Conservation (phyloP, 2,113 vertebrate species). For the Alouatta palliata region DNA sequence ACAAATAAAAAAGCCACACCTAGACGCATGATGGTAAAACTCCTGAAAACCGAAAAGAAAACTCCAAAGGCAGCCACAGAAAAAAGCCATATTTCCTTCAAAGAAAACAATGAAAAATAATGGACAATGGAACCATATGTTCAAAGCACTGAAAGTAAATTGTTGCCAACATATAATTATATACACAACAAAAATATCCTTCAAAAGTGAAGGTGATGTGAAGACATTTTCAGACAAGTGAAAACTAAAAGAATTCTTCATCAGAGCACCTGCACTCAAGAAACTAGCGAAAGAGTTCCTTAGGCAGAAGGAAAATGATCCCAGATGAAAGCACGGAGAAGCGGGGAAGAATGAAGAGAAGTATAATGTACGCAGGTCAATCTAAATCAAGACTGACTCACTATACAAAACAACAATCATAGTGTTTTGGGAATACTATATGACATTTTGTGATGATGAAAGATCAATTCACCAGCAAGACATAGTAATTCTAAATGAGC, state of each 20-base stretch:
- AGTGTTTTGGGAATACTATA: background rate
- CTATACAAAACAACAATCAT: background rate
- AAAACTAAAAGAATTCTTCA: background rate
- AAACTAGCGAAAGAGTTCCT: background rate
- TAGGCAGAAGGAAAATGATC: background rate
- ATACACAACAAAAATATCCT: background rate
- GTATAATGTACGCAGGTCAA: background rate
- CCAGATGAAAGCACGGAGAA: background rate
- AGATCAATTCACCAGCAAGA: background rate
- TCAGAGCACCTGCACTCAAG: background rate
- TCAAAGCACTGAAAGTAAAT: background rate
- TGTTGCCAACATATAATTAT: background rate
- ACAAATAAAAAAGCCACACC: background rate
- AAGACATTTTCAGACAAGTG: background rate
- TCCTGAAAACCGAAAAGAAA: background rate
- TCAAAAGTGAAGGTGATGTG: background rate
- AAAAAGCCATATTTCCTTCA: background rate
- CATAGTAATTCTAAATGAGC: background rate
- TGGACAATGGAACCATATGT: background rate
- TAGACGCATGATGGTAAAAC: background rate
- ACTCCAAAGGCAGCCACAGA: background rate
- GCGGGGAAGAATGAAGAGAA: background rate
- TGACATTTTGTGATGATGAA: background rate
- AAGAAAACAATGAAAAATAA: background rate
- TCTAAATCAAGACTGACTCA: background rate